Base-by-base conservation (phyloP, 2,888 invertebrate genomes). In the Eupithecia subfuscata region DNA sequence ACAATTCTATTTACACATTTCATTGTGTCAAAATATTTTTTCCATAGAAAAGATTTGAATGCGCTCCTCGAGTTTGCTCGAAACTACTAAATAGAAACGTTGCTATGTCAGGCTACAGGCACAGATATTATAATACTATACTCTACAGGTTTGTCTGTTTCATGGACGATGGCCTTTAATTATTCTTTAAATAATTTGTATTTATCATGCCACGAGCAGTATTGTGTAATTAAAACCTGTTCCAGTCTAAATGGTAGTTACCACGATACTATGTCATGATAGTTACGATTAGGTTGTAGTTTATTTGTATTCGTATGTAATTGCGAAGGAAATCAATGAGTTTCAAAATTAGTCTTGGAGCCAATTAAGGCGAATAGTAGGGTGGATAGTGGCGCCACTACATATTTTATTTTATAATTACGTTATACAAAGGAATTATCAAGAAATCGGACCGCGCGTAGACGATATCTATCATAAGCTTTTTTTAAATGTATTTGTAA, bases 31-130 rank as follows among this genome's bases (percentile, higher is more conserved):
- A 30, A 34, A 16, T 2, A 4, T 1, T 16, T 1, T 16, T 40
- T 34, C 37, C 14, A 37, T 22, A 40, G 4, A 37, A 40, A 37
- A 67, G 70, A 67, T 34, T 65, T 74, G 9, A 65, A 74, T 70
- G 70, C 74, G 40, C 67, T 69, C 48, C 25, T 48, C 4, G 18
- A n/a, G n/a, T 67, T 37, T 40, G 22, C 40, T 40, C 64, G 3
- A 34, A 34, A 18, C 16, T 64, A 37, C 5, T 37, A 25, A 60
- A 25, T 14, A 60, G 1, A 14, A 60, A 25, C 2, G 12, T 14
- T 25, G 25, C 25, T 12, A 22, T 4, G 22, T 5, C 22, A 22
- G 11, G 56, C 22, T 56, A n/a, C n/a, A n/a, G n/a, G n/a, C n/a
- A n/a, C n/a, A n/a, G n/a, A n/a, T n/a, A n/a, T n/a, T n/a, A n/a